Base-by-base conservation (phyloP, 2,797 vertebrate genomes). In the Semotilus atromaculatus region DNA sequence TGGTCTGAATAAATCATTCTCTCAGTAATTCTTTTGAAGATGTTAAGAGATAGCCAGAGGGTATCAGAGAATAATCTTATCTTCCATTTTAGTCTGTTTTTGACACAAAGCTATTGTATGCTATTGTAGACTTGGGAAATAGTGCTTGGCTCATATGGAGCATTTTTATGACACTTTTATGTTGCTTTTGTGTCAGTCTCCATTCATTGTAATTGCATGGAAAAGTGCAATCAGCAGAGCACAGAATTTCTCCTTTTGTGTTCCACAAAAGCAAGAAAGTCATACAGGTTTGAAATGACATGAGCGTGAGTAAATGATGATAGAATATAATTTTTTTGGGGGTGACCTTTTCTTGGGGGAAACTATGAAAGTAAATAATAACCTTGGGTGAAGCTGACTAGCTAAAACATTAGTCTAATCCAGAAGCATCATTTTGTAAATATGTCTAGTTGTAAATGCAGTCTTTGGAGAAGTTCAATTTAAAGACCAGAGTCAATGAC, bases 381-480 rank as follows among this genome's bases (percentile, higher is more conserved):
- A n/a, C 43, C 11, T 80, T 2, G 43, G 13, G 45, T 68, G 34
- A 40, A 55, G 34, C 34, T 29, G 68, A 62, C 4, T 7, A 60
- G 23, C 14, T 68, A 51, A 80, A 80, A 14, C 53, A 45, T 31
- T 10, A 45, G 38, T n/a, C 23, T 64, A 13, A 38, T 38, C 14
- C 23, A 36, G 45, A 13, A 83, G 18, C 18, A 68, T 48, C 45
- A 18, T 48, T 5, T 48, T 48, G 9, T 29, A 67, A 76, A 82
- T 40, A 10, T 53, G 23, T 68, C 5, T 66, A 55, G n/a, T 31
- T 23, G n/a, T 29, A 51, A 77, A 68, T 55, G 62, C n/a, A 53
- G 9, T 29, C 71, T 75, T 53, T 53, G 45, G 72, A 55, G 82
- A 38, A 55, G 48, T 68, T 67, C 23, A 40, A 45, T 77, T 77